Evolutionary conservation across 2,888 invertebrate species (phyloP), one percentile per base, ranked within the genome.

Genomic region (Caenorhabditis auriculariae): DNA sequence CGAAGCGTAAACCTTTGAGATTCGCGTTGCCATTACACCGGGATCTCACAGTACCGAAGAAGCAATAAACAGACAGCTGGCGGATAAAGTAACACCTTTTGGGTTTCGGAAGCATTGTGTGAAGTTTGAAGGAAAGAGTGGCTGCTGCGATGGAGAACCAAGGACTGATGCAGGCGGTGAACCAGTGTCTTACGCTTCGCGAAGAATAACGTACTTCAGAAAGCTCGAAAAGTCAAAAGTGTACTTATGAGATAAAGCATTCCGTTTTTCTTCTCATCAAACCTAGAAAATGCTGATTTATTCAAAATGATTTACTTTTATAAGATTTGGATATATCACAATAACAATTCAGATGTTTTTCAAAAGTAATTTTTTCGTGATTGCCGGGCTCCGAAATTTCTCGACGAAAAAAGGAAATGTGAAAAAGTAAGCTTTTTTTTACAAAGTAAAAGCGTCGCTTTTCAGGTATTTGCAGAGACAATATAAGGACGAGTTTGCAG

Each of bases 101-200:
- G n/a, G n/a, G n/a, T n/a, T 15, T 43, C 26, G 7, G 12, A 4
- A 42, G 28, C 32, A 29, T 38, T 32, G 9, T 37, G 52, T n/a
- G 17, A 38, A 38, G 26, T 45, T 39, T 65, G 1, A 48, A 98
- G 82, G 98, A 98, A 83, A 84, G 98, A 67, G 92, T 98, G 0
- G 93, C 95, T 0, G 98, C 98, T 0, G 96, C 98, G 0, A 84
- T 96, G 63, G 98, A 98, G 83, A 99, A 98, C 82, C 86, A 87
- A 21, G 90, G 92, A 81, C 85, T 98, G 0, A 87, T 94, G 32
- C 89, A 90, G 82, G 93, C 95, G 15, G 92, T 98, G 5, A 95
- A 96, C 82, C 91, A 93, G 80, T 98, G 96, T 82, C 87, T 93
- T 45, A 58, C 65, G 37, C 52, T 67, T 23, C 54, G 58, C 27